phyloP scores from a whole-genome alignment of 2,888 invertebrate species.

The Aspidiotus rigidus region DNA sequence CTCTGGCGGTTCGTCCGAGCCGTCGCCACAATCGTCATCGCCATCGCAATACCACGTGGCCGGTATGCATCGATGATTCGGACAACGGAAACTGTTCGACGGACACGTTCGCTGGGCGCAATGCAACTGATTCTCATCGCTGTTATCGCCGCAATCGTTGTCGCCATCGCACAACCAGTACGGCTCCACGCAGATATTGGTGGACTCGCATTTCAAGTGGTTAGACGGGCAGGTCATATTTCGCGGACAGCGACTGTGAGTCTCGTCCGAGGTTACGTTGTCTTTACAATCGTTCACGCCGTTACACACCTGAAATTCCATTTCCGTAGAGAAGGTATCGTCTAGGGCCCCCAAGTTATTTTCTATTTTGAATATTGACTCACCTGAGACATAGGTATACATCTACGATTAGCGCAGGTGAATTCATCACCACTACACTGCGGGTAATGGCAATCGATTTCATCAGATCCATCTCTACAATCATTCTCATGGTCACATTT shows the following conservation, averaged over 20 bases:
- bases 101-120: constrained; percentile 84
- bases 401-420: constrained; percentile 86
- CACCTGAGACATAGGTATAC: constrained; percentile 74
- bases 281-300: constrained; percentile 92
- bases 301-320: constrained; percentile 58
- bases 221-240: constrained; percentile 83
- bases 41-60: constrained; percentile 97
- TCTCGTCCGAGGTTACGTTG: constrained; percentile 82
- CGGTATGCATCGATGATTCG: constrained; percentile 87
- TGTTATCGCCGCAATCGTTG: constrained; percentile 91
- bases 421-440: constrained; percentile 88
- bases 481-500: constrained; percentile 92
- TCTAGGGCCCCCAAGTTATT: too few species aligned
- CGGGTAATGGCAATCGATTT: constrained; percentile 77
- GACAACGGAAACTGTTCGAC: constrained; percentile 79
- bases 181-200: constrained; percentile 93
- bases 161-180: constrained; percentile 97
- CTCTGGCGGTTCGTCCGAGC: constrained; percentile 83
- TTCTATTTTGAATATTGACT: constrained; percentile 15
- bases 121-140: constrained; percentile 81
- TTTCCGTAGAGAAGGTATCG: not conserved
- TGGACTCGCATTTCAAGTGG: constrained; percentile 85
- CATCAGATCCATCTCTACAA: constrained; percentile 86
- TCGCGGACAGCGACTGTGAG: constrained; percentile 72
- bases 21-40: constrained; percentile 84